These are phyloP conservation scores for Crematogaster levior DNA, from an alignment of 2,888 invertebrate species.

Conservation along the genomic window DNA sequence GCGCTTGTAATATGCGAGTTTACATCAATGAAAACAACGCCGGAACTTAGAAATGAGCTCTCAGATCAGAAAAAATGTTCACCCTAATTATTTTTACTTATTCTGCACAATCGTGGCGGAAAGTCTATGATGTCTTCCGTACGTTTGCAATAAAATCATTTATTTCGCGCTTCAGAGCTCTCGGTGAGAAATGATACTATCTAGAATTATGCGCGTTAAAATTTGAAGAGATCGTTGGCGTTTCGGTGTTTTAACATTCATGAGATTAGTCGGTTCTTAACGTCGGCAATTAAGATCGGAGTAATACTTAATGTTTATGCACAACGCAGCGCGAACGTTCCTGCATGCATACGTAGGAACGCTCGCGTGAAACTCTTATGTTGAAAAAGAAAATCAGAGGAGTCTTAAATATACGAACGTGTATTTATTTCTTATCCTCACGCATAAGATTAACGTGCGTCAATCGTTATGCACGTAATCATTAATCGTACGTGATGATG, in stretches of 20 bases:
- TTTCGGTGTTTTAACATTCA: slow-evolving; percentile 1
- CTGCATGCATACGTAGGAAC: slow-evolving; percentile 15
- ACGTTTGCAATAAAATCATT: neutral
- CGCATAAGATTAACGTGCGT: no score
- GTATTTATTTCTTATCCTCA: neutral
- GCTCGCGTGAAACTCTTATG: slow-evolving; percentile 6
- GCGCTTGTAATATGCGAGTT: neutral
- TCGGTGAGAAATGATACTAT: neutral
- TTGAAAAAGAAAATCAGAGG: neutral
- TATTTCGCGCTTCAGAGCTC: neutral
- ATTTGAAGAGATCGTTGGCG: neutral
- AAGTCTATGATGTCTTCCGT: no score
- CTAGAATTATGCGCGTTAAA: neutral
- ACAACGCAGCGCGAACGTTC: neutral
- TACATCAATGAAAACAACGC: neutral
- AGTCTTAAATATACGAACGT: neutral
- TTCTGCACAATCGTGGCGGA: neutral
- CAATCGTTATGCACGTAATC: no score
- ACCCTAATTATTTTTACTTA: neutral
- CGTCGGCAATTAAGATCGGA: slow-evolving; percentile 40
- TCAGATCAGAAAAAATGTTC: no score
- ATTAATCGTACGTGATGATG: neutral
- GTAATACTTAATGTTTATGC: neutral
- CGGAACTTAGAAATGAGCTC: neutral
- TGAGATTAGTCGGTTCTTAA: slow-evolving; percentile 24